Percentiles rank a stretch among this genome's conserved stretches.
phyloP scores from a whole-genome alignment of 2,797 vertebrate genomes.

The Microctenopoma lineatum region DNA sequence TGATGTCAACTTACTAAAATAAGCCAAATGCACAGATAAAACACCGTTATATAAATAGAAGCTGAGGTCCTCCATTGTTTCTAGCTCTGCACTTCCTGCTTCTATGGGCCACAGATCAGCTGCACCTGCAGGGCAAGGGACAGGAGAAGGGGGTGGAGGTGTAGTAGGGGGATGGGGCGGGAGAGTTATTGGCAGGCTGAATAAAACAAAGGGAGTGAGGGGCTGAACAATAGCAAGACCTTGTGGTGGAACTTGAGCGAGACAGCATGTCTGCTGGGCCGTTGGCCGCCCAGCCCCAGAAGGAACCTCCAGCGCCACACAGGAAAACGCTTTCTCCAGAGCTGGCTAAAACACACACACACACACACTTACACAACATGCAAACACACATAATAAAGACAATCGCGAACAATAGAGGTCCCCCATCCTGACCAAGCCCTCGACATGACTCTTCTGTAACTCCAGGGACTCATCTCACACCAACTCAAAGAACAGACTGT shows the following conservation, averaged over 20 bases:
- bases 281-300: conserved; percentile 62
- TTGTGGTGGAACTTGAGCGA: conserved; percentile 78
- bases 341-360: conserved; percentile 52
- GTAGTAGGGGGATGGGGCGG: conserved; percentile 14
- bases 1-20: conserved; percentile 43
- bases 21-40: conserved; percentile 64
- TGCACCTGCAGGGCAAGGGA: conserved; percentile 77
- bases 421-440: conserved; percentile 68
- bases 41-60: conserved; percentile 77
- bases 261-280: conserved; percentile 83
- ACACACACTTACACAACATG: conserved; percentile 43
- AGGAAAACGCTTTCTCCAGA: conserved; percentile 82
- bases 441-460: conserved; percentile 65
- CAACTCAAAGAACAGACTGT: conserved; percentile 68
- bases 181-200: conserved; percentile 45
- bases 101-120: conserved; percentile 58
- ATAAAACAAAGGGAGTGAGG: conserved; percentile 75
- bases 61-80: conserved; percentile 74
- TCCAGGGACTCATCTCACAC: conserved; percentile 71
- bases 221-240: conserved; percentile 84
- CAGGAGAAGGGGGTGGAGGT: conserved; percentile 60
- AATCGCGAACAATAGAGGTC: conserved; percentile 77
- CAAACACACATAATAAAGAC: conserved; percentile 68
- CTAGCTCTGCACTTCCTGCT: conserved; percentile 63
- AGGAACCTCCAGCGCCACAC: conserved; percentile 78